Conservation (phyloP, 1,140 invertebrate genomes). For the Penaeus japonicus region DNA sequence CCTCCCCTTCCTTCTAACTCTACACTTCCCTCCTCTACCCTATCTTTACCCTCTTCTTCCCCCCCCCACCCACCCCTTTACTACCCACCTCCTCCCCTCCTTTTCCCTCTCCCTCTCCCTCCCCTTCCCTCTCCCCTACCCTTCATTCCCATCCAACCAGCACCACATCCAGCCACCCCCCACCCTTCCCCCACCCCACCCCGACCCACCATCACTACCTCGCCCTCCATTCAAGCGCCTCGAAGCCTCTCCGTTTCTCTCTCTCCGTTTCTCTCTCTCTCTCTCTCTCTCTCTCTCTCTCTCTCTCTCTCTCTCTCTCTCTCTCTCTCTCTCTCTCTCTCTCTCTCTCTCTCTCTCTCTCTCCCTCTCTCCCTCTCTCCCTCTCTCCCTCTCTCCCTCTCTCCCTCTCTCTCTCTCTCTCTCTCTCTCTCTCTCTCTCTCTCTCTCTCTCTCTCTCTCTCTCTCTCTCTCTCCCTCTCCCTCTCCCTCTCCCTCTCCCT, state of each 20-base stretch:
- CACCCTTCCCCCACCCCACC: no score
- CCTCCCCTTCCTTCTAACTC: no score
- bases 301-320: not conserved
- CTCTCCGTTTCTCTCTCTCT: not conserved
- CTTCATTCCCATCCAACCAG: no score
- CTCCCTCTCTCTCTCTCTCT: no score
- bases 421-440: no score
- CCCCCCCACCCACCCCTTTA: not conserved
- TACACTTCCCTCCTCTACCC: not conserved
- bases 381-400: no score
- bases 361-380: not conserved
- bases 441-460: not conserved
- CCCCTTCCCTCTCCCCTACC: no score
- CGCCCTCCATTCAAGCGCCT: no score
- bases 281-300: not conserved
- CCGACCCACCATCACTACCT: no score
- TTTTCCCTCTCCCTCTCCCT: not conserved
- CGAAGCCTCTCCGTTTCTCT: not conserved
- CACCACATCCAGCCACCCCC: no score
- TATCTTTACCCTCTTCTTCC: not conserved
- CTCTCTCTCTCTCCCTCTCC: not conserved
- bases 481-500: no score
- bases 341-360: not conserved
- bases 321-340: not conserved
- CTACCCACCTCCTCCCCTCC: not conserved